Percentiles rank a stretch among this genome's conserved stretches.
Evolutionary conservation across 2,797 vertebrate genomes (phyloP).

Genomic region (Halcyon smyrnensis): DNA sequence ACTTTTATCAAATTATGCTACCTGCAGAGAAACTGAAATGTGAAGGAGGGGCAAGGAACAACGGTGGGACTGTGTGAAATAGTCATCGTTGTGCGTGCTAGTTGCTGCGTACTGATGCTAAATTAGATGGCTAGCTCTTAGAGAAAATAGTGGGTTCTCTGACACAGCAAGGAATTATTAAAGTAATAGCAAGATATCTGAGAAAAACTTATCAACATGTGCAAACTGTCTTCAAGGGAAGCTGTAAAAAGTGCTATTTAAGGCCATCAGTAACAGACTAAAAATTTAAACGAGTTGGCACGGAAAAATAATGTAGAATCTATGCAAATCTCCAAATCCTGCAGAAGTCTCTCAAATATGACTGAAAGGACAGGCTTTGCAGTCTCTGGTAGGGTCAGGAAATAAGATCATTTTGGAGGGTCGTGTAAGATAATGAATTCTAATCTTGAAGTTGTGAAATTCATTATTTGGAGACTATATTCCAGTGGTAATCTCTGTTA

Average conservation of each 20-base stretch:
- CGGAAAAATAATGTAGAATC: neutral
- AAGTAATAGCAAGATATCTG: neutral
- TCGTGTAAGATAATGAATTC: neutral
- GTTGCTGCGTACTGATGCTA: neutral
- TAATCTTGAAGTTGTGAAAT: slow-evolving; percentile 14
- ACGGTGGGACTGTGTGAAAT: neutral
- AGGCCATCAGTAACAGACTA: neutral
- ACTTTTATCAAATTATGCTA: neutral
- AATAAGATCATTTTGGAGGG: neutral
- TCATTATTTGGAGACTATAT: slow-evolving; percentile 7
- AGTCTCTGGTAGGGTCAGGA: slow-evolving; percentile 1
- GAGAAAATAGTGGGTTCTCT: neutral
- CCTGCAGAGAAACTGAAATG: neutral
- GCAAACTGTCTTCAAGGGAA: neutral
- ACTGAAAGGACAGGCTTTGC: neutral
- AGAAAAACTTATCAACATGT: neutral
- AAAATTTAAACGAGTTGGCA: neutral
- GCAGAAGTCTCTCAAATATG: neutral
- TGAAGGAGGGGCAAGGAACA: neutral
- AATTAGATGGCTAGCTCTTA: neutral
- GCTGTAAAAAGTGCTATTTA: neutral
- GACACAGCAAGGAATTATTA: neutral
- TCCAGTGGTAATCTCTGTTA: neutral
- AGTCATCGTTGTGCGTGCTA: neutral
- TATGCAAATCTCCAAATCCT: slow-evolving; percentile 6